phyloP scores from a whole-genome alignment of 2,888 invertebrate genomes.

The Acrobasis repandana region DNA sequence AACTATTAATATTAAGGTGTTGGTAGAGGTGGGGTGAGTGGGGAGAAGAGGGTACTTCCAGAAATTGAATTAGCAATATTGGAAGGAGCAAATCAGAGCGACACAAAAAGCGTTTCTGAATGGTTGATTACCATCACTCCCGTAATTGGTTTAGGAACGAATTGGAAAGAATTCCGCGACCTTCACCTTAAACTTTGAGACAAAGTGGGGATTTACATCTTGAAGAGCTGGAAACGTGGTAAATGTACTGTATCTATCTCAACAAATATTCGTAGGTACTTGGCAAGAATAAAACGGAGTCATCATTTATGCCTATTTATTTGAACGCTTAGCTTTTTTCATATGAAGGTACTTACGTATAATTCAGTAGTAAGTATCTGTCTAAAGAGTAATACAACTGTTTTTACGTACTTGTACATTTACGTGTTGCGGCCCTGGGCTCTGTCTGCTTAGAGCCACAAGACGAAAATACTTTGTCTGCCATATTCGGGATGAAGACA shows the following conservation, averaged over 20 bases:
- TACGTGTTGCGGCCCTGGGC: too few species aligned
- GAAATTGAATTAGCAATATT: slow-evolving; percentile 16
- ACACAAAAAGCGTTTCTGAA: slow-evolving; percentile 8
- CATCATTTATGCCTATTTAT: too few species aligned
- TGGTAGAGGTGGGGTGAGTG: background rate
- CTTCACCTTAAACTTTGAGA: background rate
- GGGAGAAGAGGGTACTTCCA: background rate
- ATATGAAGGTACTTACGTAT: too few species aligned
- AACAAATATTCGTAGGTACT: background rate
- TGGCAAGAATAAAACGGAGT: too few species aligned
- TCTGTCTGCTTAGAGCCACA: too few species aligned
- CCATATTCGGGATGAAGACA: too few species aligned
- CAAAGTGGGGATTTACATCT: background rate
- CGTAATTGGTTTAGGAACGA: background rate
- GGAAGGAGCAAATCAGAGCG: background rate
- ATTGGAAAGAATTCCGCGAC: background rate
- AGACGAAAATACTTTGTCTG: too few species aligned
- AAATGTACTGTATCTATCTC: background rate
- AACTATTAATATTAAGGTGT: too few species aligned
- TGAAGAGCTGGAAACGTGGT: background rate
- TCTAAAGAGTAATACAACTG: too few species aligned
- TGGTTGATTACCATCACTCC: slow-evolving; percentile 1
- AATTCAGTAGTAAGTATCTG: too few species aligned
- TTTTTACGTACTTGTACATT: too few species aligned
- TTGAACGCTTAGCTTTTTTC: too few species aligned